Conservation (phyloP, 1,140 invertebrate genomes). For the Platyscapa corneri region DNA sequence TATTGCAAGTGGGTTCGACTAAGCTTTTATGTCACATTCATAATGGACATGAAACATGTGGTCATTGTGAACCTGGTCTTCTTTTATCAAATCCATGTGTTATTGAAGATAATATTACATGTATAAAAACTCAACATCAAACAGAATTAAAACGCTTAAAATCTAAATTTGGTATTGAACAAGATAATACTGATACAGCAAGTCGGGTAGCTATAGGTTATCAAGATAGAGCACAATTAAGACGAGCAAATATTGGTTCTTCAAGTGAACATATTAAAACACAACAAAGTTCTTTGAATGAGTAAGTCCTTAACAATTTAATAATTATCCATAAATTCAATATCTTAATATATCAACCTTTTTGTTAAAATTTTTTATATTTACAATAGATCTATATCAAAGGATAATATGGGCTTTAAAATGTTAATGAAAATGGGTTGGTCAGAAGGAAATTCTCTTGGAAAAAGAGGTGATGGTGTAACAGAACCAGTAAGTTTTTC, state of each 20-base stretch:
- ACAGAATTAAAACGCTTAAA: constrained; percentile 85
- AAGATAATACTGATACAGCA: constrained; percentile 70
- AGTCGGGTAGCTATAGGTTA: constrained; percentile 75
- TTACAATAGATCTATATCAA: constrained; percentile 80
- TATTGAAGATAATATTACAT: constrained; percentile 49
- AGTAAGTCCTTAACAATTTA: constrained; percentile 75
- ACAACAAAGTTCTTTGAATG: constrained; percentile 83
- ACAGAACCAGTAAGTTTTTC: constrained; percentile 84
- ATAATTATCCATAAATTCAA: not conserved
- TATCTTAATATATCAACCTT: not conserved
- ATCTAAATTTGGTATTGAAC: constrained; percentile 86
- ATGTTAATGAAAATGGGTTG: constrained; percentile 93
- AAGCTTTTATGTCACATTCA: constrained; percentile 91
- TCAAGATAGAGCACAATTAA: constrained; percentile 85
- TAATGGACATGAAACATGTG: constrained; percentile 87
- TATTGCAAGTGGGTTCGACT: constrained; percentile 82
- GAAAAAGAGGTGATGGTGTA: constrained; percentile 83
- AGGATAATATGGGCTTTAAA: constrained; percentile 91
- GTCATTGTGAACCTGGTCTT: constrained; percentile 91
- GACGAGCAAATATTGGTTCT: constrained; percentile 86
- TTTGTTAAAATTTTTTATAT: constrained; percentile 7
- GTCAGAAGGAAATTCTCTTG: constrained; percentile 89
- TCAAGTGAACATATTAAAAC: constrained; percentile 89
- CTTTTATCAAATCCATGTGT: constrained; percentile 66
- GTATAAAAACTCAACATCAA: constrained; percentile 74